Conservation (phyloP, 1,140 invertebrate species). For the Periplaneta americana region DNA sequence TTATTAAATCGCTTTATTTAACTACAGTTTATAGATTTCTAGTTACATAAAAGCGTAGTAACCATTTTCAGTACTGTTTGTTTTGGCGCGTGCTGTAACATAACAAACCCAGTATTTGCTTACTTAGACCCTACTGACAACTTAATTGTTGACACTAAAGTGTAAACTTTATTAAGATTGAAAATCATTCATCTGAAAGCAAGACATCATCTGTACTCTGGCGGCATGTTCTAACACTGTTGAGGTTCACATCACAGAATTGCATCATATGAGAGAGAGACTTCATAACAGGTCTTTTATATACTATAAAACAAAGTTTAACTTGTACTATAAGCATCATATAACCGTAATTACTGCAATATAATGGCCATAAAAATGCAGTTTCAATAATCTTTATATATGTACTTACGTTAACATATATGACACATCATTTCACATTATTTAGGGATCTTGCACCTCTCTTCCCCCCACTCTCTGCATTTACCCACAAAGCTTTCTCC, state of each 20-base stretch:
- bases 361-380: constrained; percentile 7
- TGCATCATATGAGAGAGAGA: not conserved
- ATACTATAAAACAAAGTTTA: not conserved
- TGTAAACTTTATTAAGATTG: too few species aligned
- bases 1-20: too few species aligned
- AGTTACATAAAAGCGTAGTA: too few species aligned
- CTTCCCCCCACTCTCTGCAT: too few species aligned
- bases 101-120: too few species aligned
- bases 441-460: not conserved
- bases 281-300: not conserved
- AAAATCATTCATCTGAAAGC: not conserved
- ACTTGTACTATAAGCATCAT: not conserved
- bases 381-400: constrained; percentile 13
- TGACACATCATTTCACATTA: constrained; percentile 2
- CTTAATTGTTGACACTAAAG: too few species aligned
- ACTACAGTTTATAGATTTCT: too few species aligned
- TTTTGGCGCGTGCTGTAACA: too few species aligned
- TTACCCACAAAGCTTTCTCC: not conserved
- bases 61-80: too few species aligned
- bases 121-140: too few species aligned
- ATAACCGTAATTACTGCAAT: constrained; percentile 4
- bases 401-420: not conserved
- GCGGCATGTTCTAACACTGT: not conserved
- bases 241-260: not conserved
- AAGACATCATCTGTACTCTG: not conserved